Conservation (phyloP, 1,140 invertebrate species). For the Halictus rubicundus region DNA sequence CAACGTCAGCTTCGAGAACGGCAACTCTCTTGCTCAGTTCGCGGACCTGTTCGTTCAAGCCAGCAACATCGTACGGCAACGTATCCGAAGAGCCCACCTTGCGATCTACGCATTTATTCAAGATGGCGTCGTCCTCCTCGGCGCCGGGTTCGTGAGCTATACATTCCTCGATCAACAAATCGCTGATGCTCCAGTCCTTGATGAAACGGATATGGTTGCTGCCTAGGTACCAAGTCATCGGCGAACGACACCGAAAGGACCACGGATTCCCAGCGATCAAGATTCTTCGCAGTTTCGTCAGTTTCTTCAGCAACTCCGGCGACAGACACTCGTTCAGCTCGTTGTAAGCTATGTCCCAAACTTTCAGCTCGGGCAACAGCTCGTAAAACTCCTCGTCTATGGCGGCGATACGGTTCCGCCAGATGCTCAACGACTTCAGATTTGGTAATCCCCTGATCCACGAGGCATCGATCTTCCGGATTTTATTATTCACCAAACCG, state of each 20-base stretch:
- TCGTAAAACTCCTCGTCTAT: constrained; percentile 34
- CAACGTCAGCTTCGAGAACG: constrained; percentile 3
- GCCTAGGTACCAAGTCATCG: constrained; percentile 39
- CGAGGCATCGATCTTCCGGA: constrained; percentile 28
- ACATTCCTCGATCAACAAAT: constrained; percentile 45
- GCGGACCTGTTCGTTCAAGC: constrained; percentile 3
- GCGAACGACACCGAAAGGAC: constrained; percentile 26
- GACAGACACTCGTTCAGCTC: constrained; percentile 17
- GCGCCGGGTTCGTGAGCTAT: constrained; percentile 26
- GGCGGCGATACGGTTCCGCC: constrained; percentile 29
- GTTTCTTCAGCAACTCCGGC: constrained; percentile 10
- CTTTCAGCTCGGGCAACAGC: constrained; percentile 3
- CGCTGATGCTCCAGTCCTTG: constrained; percentile 31
- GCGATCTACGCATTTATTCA: constrained; percentile 30
- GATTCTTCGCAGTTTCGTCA: constrained; percentile 24
- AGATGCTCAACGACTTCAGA: constrained; percentile 19
- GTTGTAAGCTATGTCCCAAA: constrained; percentile 45
- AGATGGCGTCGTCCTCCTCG: not conserved
- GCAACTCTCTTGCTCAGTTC: constrained; percentile 1
- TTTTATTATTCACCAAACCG: constrained; percentile 31
- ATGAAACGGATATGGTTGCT: constrained; percentile 29
- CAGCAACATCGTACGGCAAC: not conserved
- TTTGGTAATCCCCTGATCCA: constrained; percentile 37
- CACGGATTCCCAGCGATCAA: constrained; percentile 39
- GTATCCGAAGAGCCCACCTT: not conserved